Evolutionary conservation across 2,797 vertebrate species (phyloP).

Genomic region (Apogon hyalosoma): DNA sequence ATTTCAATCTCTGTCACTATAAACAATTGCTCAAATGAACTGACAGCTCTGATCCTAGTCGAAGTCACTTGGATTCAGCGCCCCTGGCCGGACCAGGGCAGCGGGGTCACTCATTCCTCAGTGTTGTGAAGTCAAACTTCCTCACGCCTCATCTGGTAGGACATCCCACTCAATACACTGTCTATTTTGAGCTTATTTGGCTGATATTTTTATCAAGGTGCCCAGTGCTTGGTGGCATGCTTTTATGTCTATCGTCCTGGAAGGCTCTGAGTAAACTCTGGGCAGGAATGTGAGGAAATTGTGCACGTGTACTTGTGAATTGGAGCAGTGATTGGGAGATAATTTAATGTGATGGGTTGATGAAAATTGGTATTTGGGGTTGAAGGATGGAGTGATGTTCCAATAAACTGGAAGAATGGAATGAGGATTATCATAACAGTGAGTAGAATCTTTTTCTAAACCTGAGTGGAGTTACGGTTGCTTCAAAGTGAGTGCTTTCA

Average conservation of each 20-base stretch:
- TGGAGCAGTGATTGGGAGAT: constrained; percentile 68
- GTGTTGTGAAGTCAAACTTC: constrained; percentile 38
- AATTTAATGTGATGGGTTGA: constrained; percentile 72
- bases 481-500: neutral
- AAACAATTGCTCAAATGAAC: neutral
- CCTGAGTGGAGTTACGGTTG: neutral
- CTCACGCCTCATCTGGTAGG: constrained; percentile 57
- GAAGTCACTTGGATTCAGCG: neutral
- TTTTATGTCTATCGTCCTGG: constrained; percentile 45
- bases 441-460: constrained; percentile 7
- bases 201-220: constrained; percentile 57
- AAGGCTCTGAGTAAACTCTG: constrained; percentile 59
- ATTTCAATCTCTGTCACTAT: no score
- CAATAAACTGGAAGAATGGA: constrained; percentile 52
- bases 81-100: constrained; percentile 12
- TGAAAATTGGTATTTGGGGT: constrained; percentile 36
- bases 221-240: constrained; percentile 36
- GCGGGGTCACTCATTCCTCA: constrained; percentile 37
- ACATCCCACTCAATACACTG: constrained; percentile 44
- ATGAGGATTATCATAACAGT: constrained; percentile 49
- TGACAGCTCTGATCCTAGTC: neutral
- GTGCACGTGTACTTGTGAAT: constrained; percentile 58
- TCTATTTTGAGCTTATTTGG: constrained; percentile 64
- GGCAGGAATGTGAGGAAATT: constrained; percentile 67
- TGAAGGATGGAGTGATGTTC: constrained; percentile 31